Conservation (phyloP, 2,888 invertebrate genomes). For the Lepetodrilus schrolli region DNA sequence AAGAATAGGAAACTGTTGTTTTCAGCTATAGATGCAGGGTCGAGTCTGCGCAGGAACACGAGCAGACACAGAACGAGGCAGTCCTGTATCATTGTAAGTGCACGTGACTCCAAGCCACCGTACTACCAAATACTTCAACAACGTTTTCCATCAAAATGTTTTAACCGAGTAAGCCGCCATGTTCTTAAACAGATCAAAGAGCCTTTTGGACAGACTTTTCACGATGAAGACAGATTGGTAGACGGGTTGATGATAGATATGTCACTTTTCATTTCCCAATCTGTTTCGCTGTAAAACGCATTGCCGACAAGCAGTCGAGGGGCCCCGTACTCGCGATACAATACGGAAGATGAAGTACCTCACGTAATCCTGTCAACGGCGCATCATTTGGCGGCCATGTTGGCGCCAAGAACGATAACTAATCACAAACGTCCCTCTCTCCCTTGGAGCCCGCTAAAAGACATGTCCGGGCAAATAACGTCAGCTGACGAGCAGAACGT, state of each 20-base stretch:
- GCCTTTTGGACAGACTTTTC: constrained; percentile 9
- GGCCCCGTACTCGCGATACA: neutral
- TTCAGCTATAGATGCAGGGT: no score
- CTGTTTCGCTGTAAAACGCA: neutral
- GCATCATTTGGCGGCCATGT: constrained; percentile 5
- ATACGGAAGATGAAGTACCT: constrained; percentile 1
- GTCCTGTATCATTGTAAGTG: no score
- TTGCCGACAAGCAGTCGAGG: neutral
- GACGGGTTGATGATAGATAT: constrained; percentile 21
- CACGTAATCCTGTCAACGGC: constrained; percentile 12
- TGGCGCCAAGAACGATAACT: constrained; percentile 19
- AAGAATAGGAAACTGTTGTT: no score
- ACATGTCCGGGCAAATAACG: constrained; percentile 14
- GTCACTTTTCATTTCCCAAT: constrained; percentile 18
- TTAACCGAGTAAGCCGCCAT: neutral
- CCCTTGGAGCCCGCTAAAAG: constrained; percentile 14
- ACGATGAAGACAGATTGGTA: constrained; percentile 22
- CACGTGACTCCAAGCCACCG: constrained; percentile 10
- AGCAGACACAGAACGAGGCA: no score
- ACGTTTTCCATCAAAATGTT: constrained; percentile 22
- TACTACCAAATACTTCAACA: constrained; percentile 22
- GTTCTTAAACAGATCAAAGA: constrained; percentile 3
- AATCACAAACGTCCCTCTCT: neutral
- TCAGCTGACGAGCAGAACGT: neutral
- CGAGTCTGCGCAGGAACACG: no score